Percentiles rank a stretch among this genome's conserved stretches.
Conservation (phyloP, 2,797 vertebrate genomes). For the Triplophysa bombifrons region DNA sequence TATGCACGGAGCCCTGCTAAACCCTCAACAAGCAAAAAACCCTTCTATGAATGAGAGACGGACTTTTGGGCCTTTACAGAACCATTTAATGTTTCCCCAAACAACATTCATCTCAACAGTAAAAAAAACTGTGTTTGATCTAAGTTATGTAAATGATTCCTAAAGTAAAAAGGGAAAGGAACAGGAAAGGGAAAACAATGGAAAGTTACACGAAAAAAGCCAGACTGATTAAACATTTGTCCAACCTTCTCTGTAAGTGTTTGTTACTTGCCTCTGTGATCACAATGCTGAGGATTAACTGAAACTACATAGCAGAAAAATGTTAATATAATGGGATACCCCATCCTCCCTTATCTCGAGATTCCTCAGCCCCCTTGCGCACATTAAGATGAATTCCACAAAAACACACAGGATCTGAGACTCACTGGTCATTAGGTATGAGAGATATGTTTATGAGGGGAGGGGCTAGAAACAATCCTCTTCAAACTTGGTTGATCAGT, state of each 20-base stretch:
- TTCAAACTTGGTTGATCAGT: conserved; percentile 72
- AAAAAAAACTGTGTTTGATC: too few relatives aligned
- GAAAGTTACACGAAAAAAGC: neutral
- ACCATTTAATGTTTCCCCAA: neutral
- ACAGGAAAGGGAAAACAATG: neutral
- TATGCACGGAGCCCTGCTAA: conserved; percentile 26
- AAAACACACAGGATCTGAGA: conserved; percentile 63
- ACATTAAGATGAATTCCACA: conserved; percentile 57
- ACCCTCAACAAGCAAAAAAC: conserved; percentile 14
- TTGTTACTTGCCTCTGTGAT: conserved; percentile 28
- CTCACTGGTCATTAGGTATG: conserved; percentile 73
- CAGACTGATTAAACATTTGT: neutral
- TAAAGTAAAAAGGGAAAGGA: neutral
- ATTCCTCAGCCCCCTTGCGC: conserved; percentile 6
- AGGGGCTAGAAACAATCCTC: conserved; percentile 72
- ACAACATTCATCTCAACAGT: neutral
- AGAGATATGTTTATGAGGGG: conserved; percentile 70
- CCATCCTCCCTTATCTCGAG: conserved; percentile 7
- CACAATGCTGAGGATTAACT: neutral
- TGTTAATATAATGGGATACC: neutral
- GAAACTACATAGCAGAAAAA: neutral
- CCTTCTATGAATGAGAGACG: neutral
- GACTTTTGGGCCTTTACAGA: conserved; percentile 17
- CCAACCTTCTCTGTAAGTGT: neutral
- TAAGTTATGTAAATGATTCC: neutral